phyloP scores from a whole-genome alignment of 2,113 vertebrate species.

The Malurus melanocephalus region DNA sequence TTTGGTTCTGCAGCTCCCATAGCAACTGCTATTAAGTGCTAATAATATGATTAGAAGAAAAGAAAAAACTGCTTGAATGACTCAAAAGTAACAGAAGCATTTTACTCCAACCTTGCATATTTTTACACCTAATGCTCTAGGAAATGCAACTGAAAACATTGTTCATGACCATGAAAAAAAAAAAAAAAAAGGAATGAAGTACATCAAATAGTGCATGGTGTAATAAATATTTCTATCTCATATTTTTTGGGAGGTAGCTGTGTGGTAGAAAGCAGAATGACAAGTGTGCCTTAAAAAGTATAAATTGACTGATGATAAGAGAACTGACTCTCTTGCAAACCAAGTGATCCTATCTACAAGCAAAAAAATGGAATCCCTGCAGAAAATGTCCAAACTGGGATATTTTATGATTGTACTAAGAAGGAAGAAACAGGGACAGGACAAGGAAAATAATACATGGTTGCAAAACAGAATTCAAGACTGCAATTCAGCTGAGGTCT shows the following conservation, averaged over 20 bases:
- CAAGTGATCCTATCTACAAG: neutral
- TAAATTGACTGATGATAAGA: neutral
- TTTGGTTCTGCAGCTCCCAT: conserved; percentile 32
- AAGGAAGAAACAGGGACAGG: conserved; percentile 20
- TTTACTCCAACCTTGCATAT: neutral
- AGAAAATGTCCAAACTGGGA: neutral
- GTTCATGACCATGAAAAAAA: neutral
- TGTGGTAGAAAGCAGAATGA: neutral
- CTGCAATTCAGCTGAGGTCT: conserved; percentile 40
- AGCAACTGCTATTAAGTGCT: conserved; percentile 36
- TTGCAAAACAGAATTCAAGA: conserved; percentile 34
- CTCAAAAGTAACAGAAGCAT: neutral
- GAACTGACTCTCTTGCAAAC: neutral
- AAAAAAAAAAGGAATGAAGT: neutral
- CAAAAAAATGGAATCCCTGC: neutral
- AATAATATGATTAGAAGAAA: conserved; percentile 25
- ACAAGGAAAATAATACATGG: conserved; percentile 2
- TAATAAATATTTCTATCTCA: neutral
- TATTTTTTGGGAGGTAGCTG: neutral
- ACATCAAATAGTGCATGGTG: neutral
- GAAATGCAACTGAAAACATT: neutral
- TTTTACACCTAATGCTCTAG: neutral
- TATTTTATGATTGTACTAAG: conserved; percentile 24
- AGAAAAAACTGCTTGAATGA: neutral
- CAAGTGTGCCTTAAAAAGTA: neutral